Base-by-base conservation (phyloP, 2,113 vertebrate species). In the Cranoglanis bouderius region DNA sequence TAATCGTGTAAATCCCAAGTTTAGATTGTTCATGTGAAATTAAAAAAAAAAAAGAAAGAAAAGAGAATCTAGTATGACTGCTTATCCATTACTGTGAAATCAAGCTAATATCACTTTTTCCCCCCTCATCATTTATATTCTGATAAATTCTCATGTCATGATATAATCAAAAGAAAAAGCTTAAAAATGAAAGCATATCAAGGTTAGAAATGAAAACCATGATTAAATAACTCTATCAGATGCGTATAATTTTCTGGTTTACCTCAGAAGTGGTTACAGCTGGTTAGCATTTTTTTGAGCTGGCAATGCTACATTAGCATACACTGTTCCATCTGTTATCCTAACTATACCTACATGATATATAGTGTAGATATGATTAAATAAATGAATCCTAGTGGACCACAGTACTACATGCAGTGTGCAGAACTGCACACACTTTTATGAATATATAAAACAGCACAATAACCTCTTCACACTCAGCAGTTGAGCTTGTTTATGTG, bases 371-470 rank as follows among this genome's bases (percentile, higher is more conserved):
- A 80, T 53, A 35, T 4, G 13, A 9, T 29, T 87, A 57, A 77
- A 38, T 85, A 59, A 38, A 32, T 32, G 0, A 21, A 35, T 59
- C 16, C 53, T 24, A 57, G 5, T 38, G 19, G 12, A 16, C 75
- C 26, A 51, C 14, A 18, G 80, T 38, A 12, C 32, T 9, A 12
- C 21, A 9, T 40, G 55, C 55, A 29, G 24, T 55, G 53, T 18
- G 16, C 72, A 63, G 72, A 78, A n/a, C 65, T 80, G 85, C 74
- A 80, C 51, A 61, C 19, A 80, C 83, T 70, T 89, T 81, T 89
- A 89, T 89, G 70, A 35, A n/a, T 83, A 75, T 72, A 82, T 90
- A 86, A 88, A 78, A 59, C 13, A 85, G 55, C 82, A 74, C 85
- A 63, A 65, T 81, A 57, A 84, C 21, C 32, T 89, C 67, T 80